Percentiles rank a stretch among this genome's conserved stretches.
Conservation (phyloP, 2,888 invertebrate genomes). For the Cosmia trapezina region DNA sequence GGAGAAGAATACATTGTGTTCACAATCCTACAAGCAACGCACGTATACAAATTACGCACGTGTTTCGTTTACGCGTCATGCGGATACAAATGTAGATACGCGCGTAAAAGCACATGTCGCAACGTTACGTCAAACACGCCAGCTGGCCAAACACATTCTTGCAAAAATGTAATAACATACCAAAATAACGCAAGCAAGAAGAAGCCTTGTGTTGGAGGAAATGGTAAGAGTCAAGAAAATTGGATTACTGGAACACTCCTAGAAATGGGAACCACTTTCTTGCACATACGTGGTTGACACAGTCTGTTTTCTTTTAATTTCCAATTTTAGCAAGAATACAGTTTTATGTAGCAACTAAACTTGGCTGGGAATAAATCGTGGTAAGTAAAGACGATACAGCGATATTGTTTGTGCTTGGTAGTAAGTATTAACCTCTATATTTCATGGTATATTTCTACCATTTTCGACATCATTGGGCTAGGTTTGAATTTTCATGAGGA, state of each 20-base stretch:
- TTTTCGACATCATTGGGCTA: background rate
- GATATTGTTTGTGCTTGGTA: background rate
- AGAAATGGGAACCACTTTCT: conserved; percentile 25
- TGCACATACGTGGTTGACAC: conserved; percentile 38
- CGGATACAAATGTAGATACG: conserved; percentile 10
- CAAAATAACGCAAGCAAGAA: conserved; percentile 20
- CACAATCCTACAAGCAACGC: conserved; percentile 1
- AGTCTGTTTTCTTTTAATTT: conserved; percentile 60
- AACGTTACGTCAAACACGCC: background rate
- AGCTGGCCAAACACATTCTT: background rate
- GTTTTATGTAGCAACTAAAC: conserved; percentile 4
- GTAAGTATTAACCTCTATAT: background rate
- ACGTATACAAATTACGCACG: conserved; percentile 36
- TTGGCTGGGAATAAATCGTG: background rate
- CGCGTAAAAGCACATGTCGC: conserved; percentile 3
- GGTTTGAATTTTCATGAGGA: conserved; percentile 6
- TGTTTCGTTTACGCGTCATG: conserved; percentile 6
- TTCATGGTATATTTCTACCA: no score
- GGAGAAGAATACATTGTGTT: background rate
- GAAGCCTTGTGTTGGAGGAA: conserved; percentile 21
- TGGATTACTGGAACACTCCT: conserved; percentile 45
- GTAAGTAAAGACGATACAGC: background rate
- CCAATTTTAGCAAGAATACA: conserved; percentile 19
- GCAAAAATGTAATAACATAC: conserved; percentile 23
- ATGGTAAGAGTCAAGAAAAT: conserved; percentile 38